Conservation (phyloP, 2,113 vertebrate genomes). For the Empidonax traillii region DNA sequence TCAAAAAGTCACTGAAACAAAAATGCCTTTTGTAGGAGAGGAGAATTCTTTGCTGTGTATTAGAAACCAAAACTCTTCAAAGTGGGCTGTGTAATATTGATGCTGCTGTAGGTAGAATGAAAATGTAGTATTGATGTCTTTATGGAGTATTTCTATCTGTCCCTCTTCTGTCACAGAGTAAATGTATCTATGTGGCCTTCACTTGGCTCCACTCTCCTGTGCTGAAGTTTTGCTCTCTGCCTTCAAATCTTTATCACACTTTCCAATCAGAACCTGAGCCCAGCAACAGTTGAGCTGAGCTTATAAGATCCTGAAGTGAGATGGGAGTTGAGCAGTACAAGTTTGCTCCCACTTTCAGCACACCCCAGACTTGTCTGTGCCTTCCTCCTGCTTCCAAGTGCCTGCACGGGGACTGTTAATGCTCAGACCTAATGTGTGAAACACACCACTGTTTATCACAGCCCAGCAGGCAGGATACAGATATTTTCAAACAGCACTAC, state of each 20-base stretch:
- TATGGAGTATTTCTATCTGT: not conserved
- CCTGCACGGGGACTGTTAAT: not conserved
- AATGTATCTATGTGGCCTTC: not conserved
- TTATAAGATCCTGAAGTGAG: not conserved
- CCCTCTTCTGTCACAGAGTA: not conserved
- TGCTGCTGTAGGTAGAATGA: not conserved
- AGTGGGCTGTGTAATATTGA: not conserved
- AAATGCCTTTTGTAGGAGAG: not conserved
- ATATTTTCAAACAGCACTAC: not conserved
- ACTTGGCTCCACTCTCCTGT: not conserved
- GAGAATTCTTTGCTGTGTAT: not conserved
- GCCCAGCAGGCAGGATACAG: slow-evolving; percentile 9
- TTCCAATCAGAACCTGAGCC: not conserved
- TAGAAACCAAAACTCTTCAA: not conserved
- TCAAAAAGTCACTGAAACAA: not conserved
- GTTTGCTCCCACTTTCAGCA: not conserved
- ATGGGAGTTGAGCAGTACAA: not conserved
- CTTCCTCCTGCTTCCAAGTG: not conserved
- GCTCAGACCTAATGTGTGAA: not conserved
- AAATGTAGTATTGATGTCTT: not conserved
- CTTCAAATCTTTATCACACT: not conserved
- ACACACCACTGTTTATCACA: slow-evolving; percentile 19
- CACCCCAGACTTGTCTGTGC: not conserved
- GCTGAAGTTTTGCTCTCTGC: not conserved
- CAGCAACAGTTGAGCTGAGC: not conserved